phyloP scores from a whole-genome alignment of 1,140 invertebrate species.

The Neuroterus valhalla region DNA sequence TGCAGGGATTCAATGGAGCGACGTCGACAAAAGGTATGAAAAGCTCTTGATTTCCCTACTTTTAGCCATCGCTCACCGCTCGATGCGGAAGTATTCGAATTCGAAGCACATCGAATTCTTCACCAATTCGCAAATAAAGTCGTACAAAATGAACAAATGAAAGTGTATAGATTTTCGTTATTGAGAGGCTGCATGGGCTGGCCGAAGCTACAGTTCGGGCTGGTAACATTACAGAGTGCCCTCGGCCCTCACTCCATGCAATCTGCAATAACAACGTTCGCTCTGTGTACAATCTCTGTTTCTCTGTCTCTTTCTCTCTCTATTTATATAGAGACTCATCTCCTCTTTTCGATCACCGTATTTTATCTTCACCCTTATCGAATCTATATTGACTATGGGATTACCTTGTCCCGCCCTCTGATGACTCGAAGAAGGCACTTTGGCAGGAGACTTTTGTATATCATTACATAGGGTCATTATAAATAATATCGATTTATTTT shows the following conservation, averaged over 20 bases:
- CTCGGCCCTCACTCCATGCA: conserved; percentile 61
- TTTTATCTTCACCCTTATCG: conserved; percentile 25
- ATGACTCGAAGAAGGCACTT: too few relatives aligned
- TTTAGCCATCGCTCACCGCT: background rate
- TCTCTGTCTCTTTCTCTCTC: conserved; percentile 37
- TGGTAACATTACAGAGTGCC: conserved; percentile 59
- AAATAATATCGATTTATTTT: too few relatives aligned
- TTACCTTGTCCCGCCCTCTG: too few relatives aligned
- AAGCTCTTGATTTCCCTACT: background rate
- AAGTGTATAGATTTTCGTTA: conserved; percentile 69
- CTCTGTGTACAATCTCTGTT: conserved; percentile 43
- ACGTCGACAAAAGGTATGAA: background rate
- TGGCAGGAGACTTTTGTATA: too few relatives aligned
- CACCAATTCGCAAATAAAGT: conserved; percentile 65
- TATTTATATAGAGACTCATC: conserved; percentile 13
- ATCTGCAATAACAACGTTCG: conserved; percentile 69
- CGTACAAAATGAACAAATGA: conserved; percentile 64
- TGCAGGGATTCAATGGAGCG: background rate
- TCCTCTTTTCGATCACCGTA: conserved; percentile 33
- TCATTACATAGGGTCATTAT: too few relatives aligned
- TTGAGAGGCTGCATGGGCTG: conserved; percentile 62
- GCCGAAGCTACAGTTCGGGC: conserved; percentile 45
- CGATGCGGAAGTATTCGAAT: conserved; percentile 26
- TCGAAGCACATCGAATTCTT: conserved; percentile 50
- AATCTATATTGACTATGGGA: too few relatives aligned